These are phyloP conservation scores for Gracilinanus agilis DNA, from an alignment of 2,113 vertebrate genomes.

Conservation along the genomic window DNA sequence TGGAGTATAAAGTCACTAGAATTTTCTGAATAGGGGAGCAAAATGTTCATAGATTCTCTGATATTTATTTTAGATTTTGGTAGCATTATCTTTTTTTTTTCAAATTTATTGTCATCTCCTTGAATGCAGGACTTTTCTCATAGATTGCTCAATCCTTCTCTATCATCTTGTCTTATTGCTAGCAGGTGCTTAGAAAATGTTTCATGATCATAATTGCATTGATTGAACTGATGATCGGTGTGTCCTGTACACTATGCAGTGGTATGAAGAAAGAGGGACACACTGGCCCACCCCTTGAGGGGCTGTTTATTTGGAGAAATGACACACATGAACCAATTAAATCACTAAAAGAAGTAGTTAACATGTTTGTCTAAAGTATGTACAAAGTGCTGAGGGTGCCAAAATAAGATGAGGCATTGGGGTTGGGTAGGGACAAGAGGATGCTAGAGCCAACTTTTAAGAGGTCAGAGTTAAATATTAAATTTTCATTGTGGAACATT, in stretches of 20 bases:
- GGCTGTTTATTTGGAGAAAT: neutral
- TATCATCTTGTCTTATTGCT: neutral
- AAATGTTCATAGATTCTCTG: neutral
- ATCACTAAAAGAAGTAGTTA: neutral
- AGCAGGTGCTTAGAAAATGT: neutral
- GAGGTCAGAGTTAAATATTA: neutral
- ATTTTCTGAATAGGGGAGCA: neutral
- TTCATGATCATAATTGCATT: neutral
- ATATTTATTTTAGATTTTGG: neutral
- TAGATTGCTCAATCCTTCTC: neutral
- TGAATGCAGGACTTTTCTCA: neutral
- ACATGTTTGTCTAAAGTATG: neutral
- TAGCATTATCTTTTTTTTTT: neutral
- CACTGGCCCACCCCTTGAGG: neutral
- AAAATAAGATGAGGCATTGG: neutral
- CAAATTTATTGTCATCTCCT: neutral
- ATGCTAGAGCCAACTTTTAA: neutral
- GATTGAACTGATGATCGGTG: neutral
- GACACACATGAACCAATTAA: neutral
- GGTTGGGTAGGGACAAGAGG: neutral
- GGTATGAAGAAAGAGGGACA: neutral
- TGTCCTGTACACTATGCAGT: neutral
- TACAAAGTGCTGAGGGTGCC: neutral
- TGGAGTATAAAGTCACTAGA: no score
- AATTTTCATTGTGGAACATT: neutral